Conservation (phyloP, 2,113 vertebrate species). For the Entomyzon cyanotis region DNA sequence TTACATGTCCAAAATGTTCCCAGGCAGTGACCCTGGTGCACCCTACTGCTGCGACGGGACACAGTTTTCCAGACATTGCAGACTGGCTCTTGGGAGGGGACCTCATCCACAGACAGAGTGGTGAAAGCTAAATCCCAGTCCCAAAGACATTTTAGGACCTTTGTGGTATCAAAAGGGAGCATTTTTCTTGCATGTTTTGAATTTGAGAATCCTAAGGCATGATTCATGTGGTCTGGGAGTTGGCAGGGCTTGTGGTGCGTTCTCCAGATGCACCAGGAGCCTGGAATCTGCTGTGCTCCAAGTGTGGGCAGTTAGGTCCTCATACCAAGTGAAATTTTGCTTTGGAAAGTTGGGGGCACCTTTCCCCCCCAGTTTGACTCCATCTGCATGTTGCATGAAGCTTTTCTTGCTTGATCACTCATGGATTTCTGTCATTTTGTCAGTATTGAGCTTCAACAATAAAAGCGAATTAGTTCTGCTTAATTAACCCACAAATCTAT, state of each 20-base stretch:
- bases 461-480: neutral
- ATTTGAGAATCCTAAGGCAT: neutral
- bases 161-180: neutral
- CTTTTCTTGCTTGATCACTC: neutral
- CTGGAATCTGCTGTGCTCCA: neutral
- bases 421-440: neutral
- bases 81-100: neutral
- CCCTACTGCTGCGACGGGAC: rapidly evolving
- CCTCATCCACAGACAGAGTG: neutral
- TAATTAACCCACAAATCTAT: neutral
- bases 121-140: neutral
- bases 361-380: neutral
- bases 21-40: neutral
- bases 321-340: neutral
- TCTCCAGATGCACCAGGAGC: neutral
- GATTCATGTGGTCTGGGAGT: slow-evolving; percentile 20
- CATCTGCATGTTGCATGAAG: neutral
- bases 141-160: neutral
- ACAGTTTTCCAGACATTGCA: neutral
- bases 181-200: slow-evolving; percentile 7
- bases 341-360: neutral
- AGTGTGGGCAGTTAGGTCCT: neutral
- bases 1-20: neutral
- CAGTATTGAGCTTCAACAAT: neutral
- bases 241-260: neutral